Base-by-base conservation (phyloP, 30 jellyfish, hydroid and myxozoan species). In the Haliclystus octoradiatus region DNA sequence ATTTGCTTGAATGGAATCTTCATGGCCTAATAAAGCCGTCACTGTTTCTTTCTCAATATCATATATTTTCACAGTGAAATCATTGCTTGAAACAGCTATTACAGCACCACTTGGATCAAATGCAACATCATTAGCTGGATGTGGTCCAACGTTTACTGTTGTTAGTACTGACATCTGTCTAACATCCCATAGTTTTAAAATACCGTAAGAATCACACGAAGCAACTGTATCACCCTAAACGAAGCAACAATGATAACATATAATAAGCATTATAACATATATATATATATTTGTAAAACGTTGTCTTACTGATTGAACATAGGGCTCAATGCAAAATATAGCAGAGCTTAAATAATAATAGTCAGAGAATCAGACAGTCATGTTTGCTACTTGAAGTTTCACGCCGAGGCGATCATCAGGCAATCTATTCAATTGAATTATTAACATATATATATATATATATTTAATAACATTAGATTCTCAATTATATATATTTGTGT, bases 131-230 rank as follows among this genome's bases (percentile, higher is more conserved):
- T 88, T 88, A 19, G 75, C 83, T 25, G 97, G 94, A 67, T 88
- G 97, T 33, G 97, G 97, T 0, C 97, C 97, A 49, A 88, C 63
- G 62, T 88, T 94, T 51, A 80, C 76, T 1, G 92, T 88, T 13
- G 72, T 72, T 33, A 72, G 15, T 1, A 69, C 84, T 33, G 93
- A 47, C 0, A 83, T 60, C 13, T 74, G 70, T 35, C 97, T 72
- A 60, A 80, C 68, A 63, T 88, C 97, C 97, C 97, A 88, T 1
- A 88, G 70, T 35, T 51, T 79, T 51, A 88, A 84, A 22, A 73
- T 50, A 4, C 97, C 97, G 66, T 79, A 88, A 30, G 97, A 78
- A 50, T 88, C 97, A 69, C 94, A 80, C 3, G 97, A 88, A 7
- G 92, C 97, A n/a, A 88, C 65, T 32, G 65, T 65, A 68, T 88